Percentiles rank a stretch among this genome's conserved stretches.
phyloP scores from a whole-genome alignment of 2,888 invertebrate species.

The Drosophila demipolita region DNA sequence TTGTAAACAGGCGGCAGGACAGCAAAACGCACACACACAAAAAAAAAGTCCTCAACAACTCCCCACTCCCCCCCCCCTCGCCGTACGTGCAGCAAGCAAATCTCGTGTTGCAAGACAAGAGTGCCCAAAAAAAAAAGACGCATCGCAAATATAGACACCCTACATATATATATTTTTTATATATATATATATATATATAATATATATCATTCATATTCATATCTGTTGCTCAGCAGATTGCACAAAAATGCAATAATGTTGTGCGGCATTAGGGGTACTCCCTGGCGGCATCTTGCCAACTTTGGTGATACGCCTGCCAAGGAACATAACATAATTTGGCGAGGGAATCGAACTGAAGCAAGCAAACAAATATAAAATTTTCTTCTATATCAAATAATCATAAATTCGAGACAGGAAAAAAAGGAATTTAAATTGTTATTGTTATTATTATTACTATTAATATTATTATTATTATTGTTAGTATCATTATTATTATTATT shows the following conservation, averaged over 20 bases:
- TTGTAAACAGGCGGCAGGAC: slow-evolving; percentile 63
- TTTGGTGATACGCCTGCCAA: slow-evolving; percentile 1
- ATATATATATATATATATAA: slow-evolving; percentile 4
- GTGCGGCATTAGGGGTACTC: neutral
- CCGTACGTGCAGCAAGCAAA: slow-evolving; percentile 36
- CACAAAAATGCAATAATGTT: slow-evolving; percentile 56
- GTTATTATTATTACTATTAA: too few species aligned
- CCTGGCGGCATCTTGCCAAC: slow-evolving; percentile 27
- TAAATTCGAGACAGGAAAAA: neutral
- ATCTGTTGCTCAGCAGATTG: slow-evolving; percentile 69
- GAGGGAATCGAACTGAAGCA: neutral
- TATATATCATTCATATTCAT: neutral
- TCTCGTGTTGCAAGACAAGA: slow-evolving; percentile 44
- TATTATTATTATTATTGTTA: too few species aligned
- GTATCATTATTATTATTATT: too few species aligned
- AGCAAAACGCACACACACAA: neutral
- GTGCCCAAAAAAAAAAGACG: slow-evolving; percentile 2
- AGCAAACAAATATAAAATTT: neutral
- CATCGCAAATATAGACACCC: neutral
- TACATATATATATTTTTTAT: slow-evolving; percentile 1
- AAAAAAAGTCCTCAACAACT: neutral
- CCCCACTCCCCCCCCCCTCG: neutral
- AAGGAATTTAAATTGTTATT: too few species aligned
- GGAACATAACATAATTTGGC: neutral
- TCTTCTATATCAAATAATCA: neutral